A percentile compares a stretch with the other conserved stretches of the same genome.
Conservation (phyloP, 2,113 vertebrate genomes). For the Sitta europaea region DNA sequence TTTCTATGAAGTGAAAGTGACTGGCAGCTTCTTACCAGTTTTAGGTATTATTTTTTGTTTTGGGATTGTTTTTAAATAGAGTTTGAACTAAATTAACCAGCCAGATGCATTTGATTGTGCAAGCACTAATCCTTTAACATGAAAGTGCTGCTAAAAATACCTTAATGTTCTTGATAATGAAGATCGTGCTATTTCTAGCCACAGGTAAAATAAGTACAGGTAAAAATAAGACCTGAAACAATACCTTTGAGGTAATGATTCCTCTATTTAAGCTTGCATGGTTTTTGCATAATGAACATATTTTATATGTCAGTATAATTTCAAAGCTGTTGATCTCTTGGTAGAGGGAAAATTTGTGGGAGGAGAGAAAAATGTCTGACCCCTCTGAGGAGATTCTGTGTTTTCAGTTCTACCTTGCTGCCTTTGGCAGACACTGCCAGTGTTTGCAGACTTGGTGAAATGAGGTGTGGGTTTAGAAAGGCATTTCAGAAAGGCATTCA, state of each 20-base stretch:
- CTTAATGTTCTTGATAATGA: neutral
- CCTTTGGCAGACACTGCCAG: neutral
- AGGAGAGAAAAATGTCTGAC: neutral
- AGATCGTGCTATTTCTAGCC: neutral
- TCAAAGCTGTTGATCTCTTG: neutral
- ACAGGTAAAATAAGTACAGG: neutral
- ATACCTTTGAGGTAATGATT: neutral
- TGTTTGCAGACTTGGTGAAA: neutral
- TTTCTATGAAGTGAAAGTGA: neutral
- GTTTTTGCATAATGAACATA: neutral
- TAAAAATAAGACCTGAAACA: neutral
- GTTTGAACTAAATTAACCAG: neutral
- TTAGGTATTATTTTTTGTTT: neutral
- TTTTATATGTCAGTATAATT: neutral
- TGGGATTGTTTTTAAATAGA: neutral
- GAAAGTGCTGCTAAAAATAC: neutral
- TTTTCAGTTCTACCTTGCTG: neutral
- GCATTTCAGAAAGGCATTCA: neutral
- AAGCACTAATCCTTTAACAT: neutral
- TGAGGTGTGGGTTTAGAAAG: neutral
- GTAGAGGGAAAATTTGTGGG: neutral
- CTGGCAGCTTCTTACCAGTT: neutral
- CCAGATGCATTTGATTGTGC: neutral
- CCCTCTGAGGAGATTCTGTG: neutral
- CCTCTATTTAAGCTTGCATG: neutral